phyloP scores from a whole-genome alignment of 2,113 vertebrate species.

The Lampris incognitus region DNA sequence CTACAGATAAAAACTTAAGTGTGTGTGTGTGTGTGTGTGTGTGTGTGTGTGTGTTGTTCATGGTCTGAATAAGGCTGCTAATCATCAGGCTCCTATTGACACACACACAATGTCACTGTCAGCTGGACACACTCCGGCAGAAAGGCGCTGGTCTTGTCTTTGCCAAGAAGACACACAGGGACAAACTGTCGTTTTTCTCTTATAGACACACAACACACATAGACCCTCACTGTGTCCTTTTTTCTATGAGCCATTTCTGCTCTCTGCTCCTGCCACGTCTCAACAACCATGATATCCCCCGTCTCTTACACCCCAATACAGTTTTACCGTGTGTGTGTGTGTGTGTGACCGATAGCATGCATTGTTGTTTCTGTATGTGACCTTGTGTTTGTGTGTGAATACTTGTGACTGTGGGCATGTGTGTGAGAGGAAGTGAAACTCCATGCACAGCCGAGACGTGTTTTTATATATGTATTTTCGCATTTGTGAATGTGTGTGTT shows the following conservation, averaged over 20 bases:
- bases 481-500: conserved; percentile 4
- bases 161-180: conserved; percentile 48
- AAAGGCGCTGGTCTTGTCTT: conserved; percentile 46
- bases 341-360: background rate
- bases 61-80: conserved; percentile 54
- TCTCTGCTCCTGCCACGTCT: conserved; percentile 53
- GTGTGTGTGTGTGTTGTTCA: conserved; percentile 9
- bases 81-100: conserved; percentile 64
- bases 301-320: background rate
- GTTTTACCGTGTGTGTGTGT: conserved; percentile 3
- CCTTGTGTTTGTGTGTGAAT: background rate
- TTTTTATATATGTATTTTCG: conserved; percentile 7
- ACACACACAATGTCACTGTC: conserved; percentile 61
- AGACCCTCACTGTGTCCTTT: conserved; percentile 6
- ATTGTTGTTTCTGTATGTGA: too few relatives aligned
- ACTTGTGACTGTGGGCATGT: too few relatives aligned
- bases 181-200: conserved; percentile 1
- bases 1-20: conserved; percentile 7
- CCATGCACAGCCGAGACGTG: conserved; percentile 7
- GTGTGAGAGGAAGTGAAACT: background rate
- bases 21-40: conserved; percentile 14
- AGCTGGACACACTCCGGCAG: conserved; percentile 63
- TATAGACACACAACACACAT: too few relatives aligned
- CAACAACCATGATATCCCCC: background rate
- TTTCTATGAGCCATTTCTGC: conserved; percentile 32